Evolutionary conservation across 2,113 vertebrate genomes (phyloP).

Genomic region (Macaca nemestrina): DNA sequence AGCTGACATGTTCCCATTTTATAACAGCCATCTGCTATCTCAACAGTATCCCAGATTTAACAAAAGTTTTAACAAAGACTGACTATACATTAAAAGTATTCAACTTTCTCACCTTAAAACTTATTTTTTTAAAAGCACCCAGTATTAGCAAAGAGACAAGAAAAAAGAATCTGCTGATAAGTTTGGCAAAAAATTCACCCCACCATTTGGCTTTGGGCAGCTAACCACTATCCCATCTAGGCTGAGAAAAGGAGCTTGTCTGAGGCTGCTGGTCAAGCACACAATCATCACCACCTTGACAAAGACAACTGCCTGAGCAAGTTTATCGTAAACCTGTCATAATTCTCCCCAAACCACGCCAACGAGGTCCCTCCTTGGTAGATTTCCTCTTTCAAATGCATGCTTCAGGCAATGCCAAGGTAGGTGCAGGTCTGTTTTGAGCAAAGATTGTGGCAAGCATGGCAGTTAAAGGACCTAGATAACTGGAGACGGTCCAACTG

Average conservation of each 20-base stretch:
- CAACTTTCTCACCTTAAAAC: constrained; percentile 34
- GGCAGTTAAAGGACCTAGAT: neutral
- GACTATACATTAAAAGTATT: constrained; percentile 35
- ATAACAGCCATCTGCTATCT: constrained; percentile 62
- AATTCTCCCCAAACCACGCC: neutral
- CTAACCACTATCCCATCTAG: neutral
- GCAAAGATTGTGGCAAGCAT: neutral
- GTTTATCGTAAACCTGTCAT: neutral
- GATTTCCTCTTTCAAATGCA: neutral
- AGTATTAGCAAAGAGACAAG: neutral
- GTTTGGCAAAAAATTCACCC: neutral
- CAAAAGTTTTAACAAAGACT: constrained; percentile 49
- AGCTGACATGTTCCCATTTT: constrained; percentile 62
- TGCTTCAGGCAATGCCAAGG: neutral
- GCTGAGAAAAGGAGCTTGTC: neutral
- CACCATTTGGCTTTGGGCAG: too few species aligned
- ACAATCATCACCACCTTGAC: neutral
- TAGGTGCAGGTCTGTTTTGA: neutral
- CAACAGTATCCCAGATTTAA: constrained; percentile 40
- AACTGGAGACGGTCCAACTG: neutral
- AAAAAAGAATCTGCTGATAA: neutral
- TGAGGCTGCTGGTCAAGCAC: neutral
- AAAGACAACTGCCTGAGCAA: neutral
- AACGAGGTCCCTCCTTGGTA: neutral
- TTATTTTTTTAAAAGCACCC: neutral